A percentile compares a stretch with the other conserved stretches of the same genome.
These are phyloP conservation scores for Lacerta viridis DNA, from an alignment of 2,797 vertebrate genomes.

Conservation along the genomic window DNA sequence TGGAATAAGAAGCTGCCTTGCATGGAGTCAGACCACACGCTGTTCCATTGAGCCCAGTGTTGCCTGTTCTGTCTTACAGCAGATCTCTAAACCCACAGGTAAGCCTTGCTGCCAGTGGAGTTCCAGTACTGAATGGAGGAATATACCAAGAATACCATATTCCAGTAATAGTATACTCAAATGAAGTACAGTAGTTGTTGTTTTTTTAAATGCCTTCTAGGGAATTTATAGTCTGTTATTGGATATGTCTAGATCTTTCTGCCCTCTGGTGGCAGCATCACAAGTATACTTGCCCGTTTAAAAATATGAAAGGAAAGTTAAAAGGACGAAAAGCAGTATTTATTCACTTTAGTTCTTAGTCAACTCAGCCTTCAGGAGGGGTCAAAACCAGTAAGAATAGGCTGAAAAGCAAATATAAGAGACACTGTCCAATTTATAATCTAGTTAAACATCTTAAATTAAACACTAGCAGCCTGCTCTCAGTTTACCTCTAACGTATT, in stretches of 20 bases:
- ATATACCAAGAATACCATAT: too few relatives aligned
- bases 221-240: neutral
- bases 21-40: neutral
- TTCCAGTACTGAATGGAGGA: too few relatives aligned
- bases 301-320: neutral
- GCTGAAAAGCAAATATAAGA: constrained; percentile 8
- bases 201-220: neutral
- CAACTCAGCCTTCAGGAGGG: neutral
- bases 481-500: neutral
- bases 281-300: neutral
- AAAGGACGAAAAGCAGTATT: neutral
- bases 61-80: neutral
- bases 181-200: neutral
- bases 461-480: neutral
- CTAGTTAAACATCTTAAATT: neutral
- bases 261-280: constrained; percentile 68
- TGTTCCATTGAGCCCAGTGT: too few relatives aligned
- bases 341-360: neutral
- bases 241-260: constrained; percentile 21
- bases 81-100: neutral
- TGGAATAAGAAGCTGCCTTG: neutral
- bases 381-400: neutral
- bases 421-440: neutral
- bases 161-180: neutral
- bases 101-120: neutral